Base-by-base conservation (phyloP, 2,113 vertebrate genomes). In the Myrmecobius fasciatus region DNA sequence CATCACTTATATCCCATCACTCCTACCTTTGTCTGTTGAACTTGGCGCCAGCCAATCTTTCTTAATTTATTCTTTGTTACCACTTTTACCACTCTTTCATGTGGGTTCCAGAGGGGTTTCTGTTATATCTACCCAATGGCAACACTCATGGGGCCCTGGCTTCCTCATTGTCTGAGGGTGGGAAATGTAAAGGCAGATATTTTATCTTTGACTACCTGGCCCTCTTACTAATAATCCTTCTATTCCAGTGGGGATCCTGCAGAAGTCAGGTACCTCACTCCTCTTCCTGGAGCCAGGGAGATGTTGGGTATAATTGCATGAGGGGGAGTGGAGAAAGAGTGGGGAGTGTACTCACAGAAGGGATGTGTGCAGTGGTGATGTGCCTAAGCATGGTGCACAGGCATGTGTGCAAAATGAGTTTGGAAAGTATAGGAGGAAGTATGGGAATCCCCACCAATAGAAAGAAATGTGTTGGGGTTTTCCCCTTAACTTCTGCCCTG, bases 241-340 rank as follows among this genome's bases (percentile, higher is more conserved):
- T 25, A 67, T 47, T 90, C 91, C 93, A 93, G 90, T 24, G 56
- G 53, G 83, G 88, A 56, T 8, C 90, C 51, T 25, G 2, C 36
- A 91, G 92, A 91, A 89, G 46, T 75, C 89, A 95, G 52, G 93
- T 90, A 91, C 43, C 56, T 53, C 11, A 52, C 22, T 54, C 49
- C 56, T 53, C 0, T 9, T 6, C 47, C 51, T 52, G 1, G 43
- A 51, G 48, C 20, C 20, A 31, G 26, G 43, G 67, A 53, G 28
- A 3, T 43, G 28, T 10, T 26, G 52, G 46, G 52, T 31, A 3
- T 2, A 8, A 53, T 24, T 54, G 47, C 26, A 52, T 17, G 90
- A n/a, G 53, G 6, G 75, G 20, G 49, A 51, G 52, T 54, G n/a
- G 47, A 51, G 36, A 49, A 83, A n/a, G n/a, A 83, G 20, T 43